Evolutionary conservation across 2,113 vertebrate genomes (phyloP).

Genomic region (Nothocercus nigrocapillus): DNA sequence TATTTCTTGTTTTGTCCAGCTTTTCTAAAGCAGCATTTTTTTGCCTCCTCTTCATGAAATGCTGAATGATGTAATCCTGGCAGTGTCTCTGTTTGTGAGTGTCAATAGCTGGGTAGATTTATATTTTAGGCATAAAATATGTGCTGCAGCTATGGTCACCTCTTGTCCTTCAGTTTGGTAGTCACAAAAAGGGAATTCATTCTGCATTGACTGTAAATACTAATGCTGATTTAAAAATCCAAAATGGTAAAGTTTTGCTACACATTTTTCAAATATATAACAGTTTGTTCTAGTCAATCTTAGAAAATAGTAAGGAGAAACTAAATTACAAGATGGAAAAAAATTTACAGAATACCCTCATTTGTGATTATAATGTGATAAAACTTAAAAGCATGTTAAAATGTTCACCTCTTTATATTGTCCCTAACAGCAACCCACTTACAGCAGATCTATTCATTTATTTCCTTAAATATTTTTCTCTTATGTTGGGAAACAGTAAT

Average conservation of each 20-base stretch:
- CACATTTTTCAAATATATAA: not conserved
- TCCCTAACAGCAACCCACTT: not conserved
- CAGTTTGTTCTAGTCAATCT: not conserved
- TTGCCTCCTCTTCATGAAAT: not conserved
- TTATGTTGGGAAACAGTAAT: not conserved
- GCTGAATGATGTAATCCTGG: constrained; percentile 35
- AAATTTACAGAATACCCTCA: not conserved
- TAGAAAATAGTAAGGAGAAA: not conserved
- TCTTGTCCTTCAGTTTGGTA: not conserved
- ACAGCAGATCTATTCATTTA: not conserved
- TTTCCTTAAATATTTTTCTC: not conserved
- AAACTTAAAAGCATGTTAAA: not conserved
- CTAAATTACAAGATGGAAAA: not conserved
- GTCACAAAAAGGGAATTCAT: not conserved
- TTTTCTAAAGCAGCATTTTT: not conserved
- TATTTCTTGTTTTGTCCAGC: not conserved
- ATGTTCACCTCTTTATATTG: not conserved
- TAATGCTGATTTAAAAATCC: not conserved
- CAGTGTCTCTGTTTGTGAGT: not conserved
- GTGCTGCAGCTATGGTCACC: not conserved
- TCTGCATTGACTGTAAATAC: not conserved
- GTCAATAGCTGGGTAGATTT: constrained; percentile 11
- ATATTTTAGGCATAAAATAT: not conserved
- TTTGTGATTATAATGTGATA: not conserved
- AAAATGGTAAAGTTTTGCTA: not conserved